Evolutionary conservation across 2,888 invertebrate species (phyloP).

Genomic region (Melanostoma scalare): DNA sequence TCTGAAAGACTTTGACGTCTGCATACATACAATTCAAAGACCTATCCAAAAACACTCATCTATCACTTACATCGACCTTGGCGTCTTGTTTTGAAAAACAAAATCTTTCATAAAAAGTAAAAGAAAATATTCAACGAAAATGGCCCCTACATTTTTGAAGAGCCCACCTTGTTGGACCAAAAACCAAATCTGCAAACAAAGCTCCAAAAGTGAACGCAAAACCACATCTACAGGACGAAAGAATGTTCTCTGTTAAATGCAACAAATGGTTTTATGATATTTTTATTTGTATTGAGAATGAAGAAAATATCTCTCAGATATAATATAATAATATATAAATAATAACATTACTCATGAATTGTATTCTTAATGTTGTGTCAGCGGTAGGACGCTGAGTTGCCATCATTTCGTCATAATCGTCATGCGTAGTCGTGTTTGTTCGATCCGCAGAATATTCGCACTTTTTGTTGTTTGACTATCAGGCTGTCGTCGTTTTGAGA

Average conservation of each 20-base stretch:
- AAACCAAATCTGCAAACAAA: no score
- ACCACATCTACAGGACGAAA: no score
- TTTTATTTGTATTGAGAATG: constrained; percentile 66
- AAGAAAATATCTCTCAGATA: constrained; percentile 66
- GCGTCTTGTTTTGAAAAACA: no score
- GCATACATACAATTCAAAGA: no score
- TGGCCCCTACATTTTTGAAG: no score
- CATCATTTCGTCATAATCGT: neutral
- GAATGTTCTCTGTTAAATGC: neutral
- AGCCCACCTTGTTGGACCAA: no score
- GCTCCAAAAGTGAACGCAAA: no score
- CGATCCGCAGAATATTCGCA: neutral
- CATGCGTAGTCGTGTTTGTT: neutral
- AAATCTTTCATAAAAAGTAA: no score
- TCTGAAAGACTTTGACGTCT: no score
- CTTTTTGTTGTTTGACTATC: constrained; percentile 6
- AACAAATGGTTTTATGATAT: constrained; percentile 35
- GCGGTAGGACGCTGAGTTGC: neutral
- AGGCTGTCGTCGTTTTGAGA: constrained; percentile 58
- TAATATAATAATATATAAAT: constrained; percentile 60
- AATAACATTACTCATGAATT: constrained; percentile 69
- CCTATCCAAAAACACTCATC: no score
- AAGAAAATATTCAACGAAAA: no score
- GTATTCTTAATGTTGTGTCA: constrained; percentile 61
- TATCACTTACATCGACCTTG: no score